Evolutionary conservation across 1,140 invertebrate genomes (phyloP), one percentile per base, ranked within the genome.

Genomic region (Oedothorax gibbosus): DNA sequence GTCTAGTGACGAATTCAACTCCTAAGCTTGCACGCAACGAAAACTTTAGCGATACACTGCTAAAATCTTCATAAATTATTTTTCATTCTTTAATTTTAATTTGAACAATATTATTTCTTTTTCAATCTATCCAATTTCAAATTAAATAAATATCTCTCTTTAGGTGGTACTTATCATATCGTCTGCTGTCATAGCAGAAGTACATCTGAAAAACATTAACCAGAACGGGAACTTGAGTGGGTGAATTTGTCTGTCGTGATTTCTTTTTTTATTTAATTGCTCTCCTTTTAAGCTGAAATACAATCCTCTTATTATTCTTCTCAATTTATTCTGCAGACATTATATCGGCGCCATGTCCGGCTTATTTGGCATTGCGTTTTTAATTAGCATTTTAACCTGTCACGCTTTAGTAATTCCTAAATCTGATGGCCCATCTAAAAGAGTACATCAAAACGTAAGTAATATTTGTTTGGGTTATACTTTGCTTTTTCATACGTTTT

Each of bases 131-230:
- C 12, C 18, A 12, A 62, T 62, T 15, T 62, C 12, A 18, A 12
- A 15, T 62, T 62, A 15, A 62, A 21, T 68, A 21, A n/a, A n/a
- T n/a, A 68, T 18, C 21, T 15, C 65, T 18, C 11, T 11, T 3
- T 68, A 84, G 81, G 56, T 76, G 72, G 60, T 72, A 72, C 81
- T 68, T 7, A 9, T 68, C 64, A 65, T 53, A 49, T 83, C 80
- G 57, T 73, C 80, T 83, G 80, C 72, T 84, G 81, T 71, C 72
- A 75, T 21, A 54, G 62, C 68, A 20, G 57, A 71, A 81, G 77
- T 79, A 56, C 81, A 84, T 84, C 64, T 84, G 81, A 84, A 84
- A 84, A 84, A 84, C 81, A 84, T 84, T 84, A 84, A 71, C 18
- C n/a, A 21, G 21, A 21, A 64, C 50, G 81, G 35, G 81, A 75